Evolutionary conservation across 2,797 vertebrate species (phyloP), one percentile per base, ranked within the genome.

Genomic region (Paguma larvata): DNA sequence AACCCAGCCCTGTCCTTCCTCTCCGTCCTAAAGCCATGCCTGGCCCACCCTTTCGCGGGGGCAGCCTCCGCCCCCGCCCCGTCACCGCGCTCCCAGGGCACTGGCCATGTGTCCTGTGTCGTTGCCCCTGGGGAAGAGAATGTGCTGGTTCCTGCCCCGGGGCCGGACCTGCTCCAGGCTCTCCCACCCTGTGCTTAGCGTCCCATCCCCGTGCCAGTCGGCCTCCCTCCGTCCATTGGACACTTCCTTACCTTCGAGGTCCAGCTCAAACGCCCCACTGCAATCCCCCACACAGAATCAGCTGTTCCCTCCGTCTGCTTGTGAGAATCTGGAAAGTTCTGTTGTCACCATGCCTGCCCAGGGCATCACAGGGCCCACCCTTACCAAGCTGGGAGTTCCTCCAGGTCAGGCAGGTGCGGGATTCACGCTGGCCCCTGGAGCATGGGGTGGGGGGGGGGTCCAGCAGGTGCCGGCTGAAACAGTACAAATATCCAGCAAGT

Each of bases 1-100:
- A 8, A 16, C 12, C 27, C 8, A 67, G 8, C 10, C 46, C n/a
- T 30, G 63, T 73, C 48, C 67, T 86, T 23, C 56, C 41, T 46
- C 11, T 77, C 75, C 34, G 68, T 34, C 56, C n/a, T 38, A 19
- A 30, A 62, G 4, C 63, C 27, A 1, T 0, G 2, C 63, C 73
- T 30, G 51, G 51, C 12, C 38, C n/a, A 10, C 19, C 2, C 10
- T 5, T 44, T 41, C n/a, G 63, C 0, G 0, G 21, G 19, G 63
- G 7, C 16, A 7, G 41, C 19, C 18, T 46, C 15, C 3, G 0
- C 5, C 14, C 13, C 41, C 9, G n/a, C 72, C 51, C 27, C 11
- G 5, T 0, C 72, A 51, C 34, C 13, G 7, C 11, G 48, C 56
- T 82, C 53, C 44, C 15, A 13, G 44, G 3, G 21, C 65, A 25